Percentiles rank a stretch among this genome's conserved stretches.
Evolutionary conservation across 2,888 invertebrate genomes (phyloP).

Genomic region (Ormyrus nitidulus): DNA sequence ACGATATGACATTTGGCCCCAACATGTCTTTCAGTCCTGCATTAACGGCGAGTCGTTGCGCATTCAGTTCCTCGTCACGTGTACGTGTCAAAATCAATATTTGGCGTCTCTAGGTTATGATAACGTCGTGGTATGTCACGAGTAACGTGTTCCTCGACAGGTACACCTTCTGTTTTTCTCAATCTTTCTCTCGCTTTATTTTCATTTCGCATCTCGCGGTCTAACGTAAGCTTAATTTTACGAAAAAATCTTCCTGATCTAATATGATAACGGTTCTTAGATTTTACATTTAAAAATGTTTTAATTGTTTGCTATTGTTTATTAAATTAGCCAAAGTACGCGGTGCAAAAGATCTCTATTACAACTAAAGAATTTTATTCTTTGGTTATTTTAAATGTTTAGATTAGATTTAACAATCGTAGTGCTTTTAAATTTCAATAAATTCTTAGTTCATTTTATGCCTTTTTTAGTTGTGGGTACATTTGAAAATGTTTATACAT

Average conservation of each 20-base stretch:
- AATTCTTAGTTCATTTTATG: no score
- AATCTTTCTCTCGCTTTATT: not conserved
- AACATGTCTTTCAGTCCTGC: constrained; percentile 24
- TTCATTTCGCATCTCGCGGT: constrained; percentile 40
- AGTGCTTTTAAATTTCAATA: no score
- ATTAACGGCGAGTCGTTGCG: constrained; percentile 25
- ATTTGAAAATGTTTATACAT: no score
- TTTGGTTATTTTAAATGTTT: no score
- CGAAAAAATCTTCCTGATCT: no score
- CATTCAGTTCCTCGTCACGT: constrained; percentile 63
- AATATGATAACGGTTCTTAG: not conserved
- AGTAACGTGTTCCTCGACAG: no score
- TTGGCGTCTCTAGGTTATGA: constrained; percentile 75
- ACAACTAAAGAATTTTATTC: no score
- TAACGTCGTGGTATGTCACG: constrained; percentile 63
- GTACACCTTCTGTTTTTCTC: not conserved
- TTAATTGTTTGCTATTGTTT: no score
- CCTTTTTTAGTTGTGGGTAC: no score
- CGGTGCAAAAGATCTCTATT: no score
- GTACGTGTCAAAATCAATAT: constrained; percentile 75
- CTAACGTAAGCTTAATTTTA: not conserved
- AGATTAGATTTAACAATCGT: no score
- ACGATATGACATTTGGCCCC: not conserved
- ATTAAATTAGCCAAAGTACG: no score
- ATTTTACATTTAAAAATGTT: not conserved